phyloP scores from a whole-genome alignment of 1,140 invertebrate species.

The Pseudomyrmex sp. region DNA sequence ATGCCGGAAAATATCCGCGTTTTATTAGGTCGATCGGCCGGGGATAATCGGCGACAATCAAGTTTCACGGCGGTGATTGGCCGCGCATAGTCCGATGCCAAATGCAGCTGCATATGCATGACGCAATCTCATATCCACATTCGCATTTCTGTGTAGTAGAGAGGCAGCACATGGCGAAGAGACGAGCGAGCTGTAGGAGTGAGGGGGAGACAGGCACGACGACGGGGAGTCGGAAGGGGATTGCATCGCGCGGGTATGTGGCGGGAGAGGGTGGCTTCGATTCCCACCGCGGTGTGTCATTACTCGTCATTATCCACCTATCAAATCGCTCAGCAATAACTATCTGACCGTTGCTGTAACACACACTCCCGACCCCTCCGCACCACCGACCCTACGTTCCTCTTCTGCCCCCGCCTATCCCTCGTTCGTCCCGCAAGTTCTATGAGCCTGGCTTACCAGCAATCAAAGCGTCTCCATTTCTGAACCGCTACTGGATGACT shows the following conservation, averaged over 20 bases:
- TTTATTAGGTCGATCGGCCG: conserved; percentile 80
- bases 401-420: not conserved
- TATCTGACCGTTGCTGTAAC: conserved; percentile 78
- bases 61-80: conserved; percentile 82
- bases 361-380: conserved; percentile 42
- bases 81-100: conserved; percentile 76
- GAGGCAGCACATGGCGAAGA: conserved; percentile 50
- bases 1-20: conserved; percentile 75
- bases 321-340: conserved; percentile 83
- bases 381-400: not conserved
- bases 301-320: conserved; percentile 85
- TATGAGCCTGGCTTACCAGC: conserved; percentile 65
- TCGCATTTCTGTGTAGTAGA: conserved; percentile 57
- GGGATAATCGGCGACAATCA: conserved; percentile 84
- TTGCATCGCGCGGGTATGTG: conserved; percentile 22
- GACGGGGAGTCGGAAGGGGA: conserved; percentile 13
- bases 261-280: conserved; percentile 62
- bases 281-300: conserved; percentile 80
- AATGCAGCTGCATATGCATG: conserved; percentile 84
- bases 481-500: conserved; percentile 62
- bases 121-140: conserved; percentile 83
- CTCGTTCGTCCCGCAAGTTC: not conserved
- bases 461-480: conserved; percentile 69
- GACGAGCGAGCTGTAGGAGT: conserved; percentile 45
- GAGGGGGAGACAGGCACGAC: conserved; percentile 1